Base-by-base conservation (phyloP, 1,140 invertebrate species). In the Eupristina koningsbergeri region DNA sequence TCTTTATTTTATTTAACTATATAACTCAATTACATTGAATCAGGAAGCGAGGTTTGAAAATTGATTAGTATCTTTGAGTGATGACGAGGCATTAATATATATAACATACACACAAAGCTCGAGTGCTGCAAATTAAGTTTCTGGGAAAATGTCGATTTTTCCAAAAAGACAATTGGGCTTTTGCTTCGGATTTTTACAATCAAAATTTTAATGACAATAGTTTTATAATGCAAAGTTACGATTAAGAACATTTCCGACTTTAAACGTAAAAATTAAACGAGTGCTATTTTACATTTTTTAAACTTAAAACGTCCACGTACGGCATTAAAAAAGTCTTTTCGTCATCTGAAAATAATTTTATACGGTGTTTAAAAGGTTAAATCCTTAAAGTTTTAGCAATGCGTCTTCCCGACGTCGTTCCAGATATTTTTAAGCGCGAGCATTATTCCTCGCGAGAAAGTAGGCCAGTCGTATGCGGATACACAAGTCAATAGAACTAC, bases 361-460 rank as follows among this genome's bases (percentile, higher is more conserved):
- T 1, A 64, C 31, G 34, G 31, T 64, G 31, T 64, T 64, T 64
- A 64, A 31, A 64, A 34, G 31, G n/a, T 19, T 64, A 34, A 64
- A 64, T 64, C 8, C 31, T 34, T 29, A 64, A 64, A 64, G 8
- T 34, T 64, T 64, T 39, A 6, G 64, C 64, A 39, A 39, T 67
- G 34, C 36, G 64, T 67, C 34, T 36, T 64, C 29, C 31, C 8
- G 64, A 67, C 34, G 22, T 36, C 36, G 34, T 67, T 17, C n/a
- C 64, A 67, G 64, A 67, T 67, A 67, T 67, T 67, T 39, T 67
- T 67, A 67, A 67, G n/a, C n/a, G n/a, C 64, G 17, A 67, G 64
- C 34, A 39, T 39, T 36, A 39, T 67, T 22, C n/a, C n/a, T n/a
- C 34, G 34, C 0, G 22, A 36, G 64, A 36, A 67, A 67, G 64